Conservation (phyloP, 2,113 vertebrate species). For the Leptocoma aspasia region DNA sequence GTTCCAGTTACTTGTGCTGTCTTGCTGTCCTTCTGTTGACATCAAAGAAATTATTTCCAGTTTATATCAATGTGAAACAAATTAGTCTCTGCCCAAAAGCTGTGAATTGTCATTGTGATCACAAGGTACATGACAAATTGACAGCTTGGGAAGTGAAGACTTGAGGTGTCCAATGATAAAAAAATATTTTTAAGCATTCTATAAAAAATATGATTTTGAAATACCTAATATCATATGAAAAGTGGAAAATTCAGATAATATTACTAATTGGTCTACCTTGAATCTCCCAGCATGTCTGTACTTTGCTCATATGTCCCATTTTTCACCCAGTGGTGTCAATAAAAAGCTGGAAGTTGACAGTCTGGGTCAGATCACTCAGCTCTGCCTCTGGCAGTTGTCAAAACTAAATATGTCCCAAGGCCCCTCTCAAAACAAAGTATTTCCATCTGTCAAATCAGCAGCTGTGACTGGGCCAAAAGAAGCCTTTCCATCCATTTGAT, state of each 20-base stretch:
- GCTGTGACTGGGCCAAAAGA: not conserved
- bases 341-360: not conserved
- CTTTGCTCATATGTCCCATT: not conserved
- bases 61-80: not conserved
- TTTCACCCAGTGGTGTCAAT: not conserved
- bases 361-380: not conserved
- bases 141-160: not conserved
- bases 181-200: not conserved
- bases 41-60: not conserved
- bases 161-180: not conserved
- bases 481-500: not conserved
- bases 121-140: not conserved
- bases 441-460: slow-evolving; percentile 21
- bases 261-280: not conserved
- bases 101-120: not conserved
- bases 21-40: not conserved
- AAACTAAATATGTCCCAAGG: not conserved
- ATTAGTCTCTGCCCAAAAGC: not conserved
- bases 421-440: not conserved
- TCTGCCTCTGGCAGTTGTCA: slow-evolving; percentile 31
- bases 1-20: not conserved
- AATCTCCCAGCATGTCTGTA: not conserved
- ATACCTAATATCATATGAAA: not conserved
- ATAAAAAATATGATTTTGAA: not conserved
- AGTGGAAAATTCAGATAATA: not conserved